These are phyloP conservation scores for Clivina fossor DNA, from an alignment of 2,888 invertebrate genomes.

Conservation along the genomic window DNA sequence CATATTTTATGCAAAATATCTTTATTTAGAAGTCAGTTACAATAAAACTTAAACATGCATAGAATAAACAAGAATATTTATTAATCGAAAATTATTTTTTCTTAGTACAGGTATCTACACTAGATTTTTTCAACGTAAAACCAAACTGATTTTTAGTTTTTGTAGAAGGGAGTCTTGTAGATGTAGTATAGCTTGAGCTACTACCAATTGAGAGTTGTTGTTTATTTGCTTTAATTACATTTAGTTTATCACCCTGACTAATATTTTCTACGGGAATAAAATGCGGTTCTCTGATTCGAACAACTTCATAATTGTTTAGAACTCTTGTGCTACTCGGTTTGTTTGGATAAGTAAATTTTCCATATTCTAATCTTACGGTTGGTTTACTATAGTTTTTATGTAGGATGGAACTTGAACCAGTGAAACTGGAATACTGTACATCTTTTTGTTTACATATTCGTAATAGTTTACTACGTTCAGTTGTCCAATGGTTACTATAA, in stretches of 20 bases:
- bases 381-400: too few relatives aligned
- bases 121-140: not conserved
- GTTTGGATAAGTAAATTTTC: too few relatives aligned
- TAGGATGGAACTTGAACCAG: too few relatives aligned
- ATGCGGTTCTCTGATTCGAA: not conserved
- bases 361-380: too few relatives aligned
- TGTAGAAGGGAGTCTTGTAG: not conserved
- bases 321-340: too few relatives aligned
- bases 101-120: not conserved
- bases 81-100: conserved; percentile 13
- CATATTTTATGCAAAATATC: not conserved
- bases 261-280: too few relatives aligned
- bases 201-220: too few relatives aligned
- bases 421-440: conserved; percentile 21
- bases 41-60: conserved; percentile 4
- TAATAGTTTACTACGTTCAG: conserved; percentile 38
- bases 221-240: conserved; percentile 16
- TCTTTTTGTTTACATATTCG: not conserved
- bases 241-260: conserved; percentile 24
- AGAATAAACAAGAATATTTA: conserved; percentile 5
- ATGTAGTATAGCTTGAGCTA: not conserved
- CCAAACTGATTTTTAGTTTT: conserved; percentile 1
- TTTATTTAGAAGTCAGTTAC: conserved; percentile 9
- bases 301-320: not conserved
- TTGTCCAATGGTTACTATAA: conserved; percentile 52